Evolutionary conservation across 2,113 vertebrate genomes (phyloP), one percentile per base, ranked within the genome.

Genomic region (Hippocampus comes): DNA sequence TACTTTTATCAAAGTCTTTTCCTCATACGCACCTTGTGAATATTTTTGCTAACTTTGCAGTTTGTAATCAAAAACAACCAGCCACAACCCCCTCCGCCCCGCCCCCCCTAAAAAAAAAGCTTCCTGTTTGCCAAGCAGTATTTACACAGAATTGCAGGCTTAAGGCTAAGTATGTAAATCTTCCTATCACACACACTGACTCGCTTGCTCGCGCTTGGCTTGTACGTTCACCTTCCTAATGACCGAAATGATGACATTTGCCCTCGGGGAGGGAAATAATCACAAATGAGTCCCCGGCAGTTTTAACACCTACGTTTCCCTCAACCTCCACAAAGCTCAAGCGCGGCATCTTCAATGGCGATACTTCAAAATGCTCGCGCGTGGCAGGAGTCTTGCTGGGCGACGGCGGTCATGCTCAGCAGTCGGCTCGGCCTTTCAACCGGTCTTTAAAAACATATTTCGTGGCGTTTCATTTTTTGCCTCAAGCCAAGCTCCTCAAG

Each of bases 401-500:
- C 43, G 34, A 15, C 69, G 68, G n/a, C 18, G 67, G 78, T 46
- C 68, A 57, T 63, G 71, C 41, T 64, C 42, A 77, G 60, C 67
- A 2, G 70, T 75, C 78, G 55, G 27, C 75, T 17, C 70, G 42
- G 73, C 64, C 42, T 80, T 73, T 64, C 73, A 75, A 72, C 69
- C 48, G 64, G 41, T 72, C 72, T 71, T 72, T 55, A 55, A 77
- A 83, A 80, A 66, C 82, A 77, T 75, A 84, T 83, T 82, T 77
- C 51, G 46, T 42, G 34, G 42, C 77, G 73, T 78, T 61, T 85
- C 57, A 85, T 85, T 82, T 75, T 25, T 75, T 25, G 73, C 90
- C 88, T 82, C 77, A 67, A 88, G 88, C 82, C n/a, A 30, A 77
- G 73, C 74, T 86, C 88, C 86, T 90, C 83, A 89, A 90, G 87